phyloP scores from a whole-genome alignment of 2,888 invertebrate species.

The Nomada fabriciana region DNA sequence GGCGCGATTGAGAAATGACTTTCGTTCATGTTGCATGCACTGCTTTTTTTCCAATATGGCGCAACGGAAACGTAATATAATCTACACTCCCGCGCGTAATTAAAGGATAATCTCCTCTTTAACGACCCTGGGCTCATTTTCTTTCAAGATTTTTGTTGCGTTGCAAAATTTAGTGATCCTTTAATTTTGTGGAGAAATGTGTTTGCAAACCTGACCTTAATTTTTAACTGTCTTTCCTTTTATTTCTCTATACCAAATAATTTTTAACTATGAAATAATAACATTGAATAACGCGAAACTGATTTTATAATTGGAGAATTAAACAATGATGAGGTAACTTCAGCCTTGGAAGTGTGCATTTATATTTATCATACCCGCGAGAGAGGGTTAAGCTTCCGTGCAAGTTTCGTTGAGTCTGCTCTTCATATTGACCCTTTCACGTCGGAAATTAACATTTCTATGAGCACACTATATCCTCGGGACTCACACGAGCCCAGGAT shows the following conservation, averaged over 20 bases:
- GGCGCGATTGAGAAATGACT: conserved; percentile 1
- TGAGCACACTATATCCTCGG: conserved; percentile 27
- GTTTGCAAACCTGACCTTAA: background rate
- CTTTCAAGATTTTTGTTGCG: too few relatives aligned
- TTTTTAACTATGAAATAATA: background rate
- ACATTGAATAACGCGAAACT: conserved; percentile 15
- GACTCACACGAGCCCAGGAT: background rate
- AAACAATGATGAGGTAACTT: conserved; percentile 51
- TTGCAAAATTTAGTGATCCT: too few relatives aligned
- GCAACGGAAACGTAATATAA: background rate
- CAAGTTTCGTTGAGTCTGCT: conserved; percentile 25
- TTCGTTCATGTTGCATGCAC: background rate
- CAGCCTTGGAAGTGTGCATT: conserved; percentile 18
- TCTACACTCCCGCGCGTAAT: too few relatives aligned
- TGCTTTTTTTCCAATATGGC: conserved; percentile 4
- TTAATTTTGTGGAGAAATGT: background rate
- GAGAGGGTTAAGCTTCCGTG: conserved; percentile 40
- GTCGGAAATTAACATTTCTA: conserved; percentile 45
- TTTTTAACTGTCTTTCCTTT: background rate
- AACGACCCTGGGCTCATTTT: too few relatives aligned
- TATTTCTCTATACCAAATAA: background rate
- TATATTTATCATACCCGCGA: conserved; percentile 49
- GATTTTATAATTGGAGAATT: conserved; percentile 36
- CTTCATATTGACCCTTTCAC: conserved; percentile 45
- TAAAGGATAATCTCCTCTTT: too few relatives aligned